Evolutionary conservation across 2,797 vertebrate species (phyloP).

Genomic region (Babyrousa celebensis): DNA sequence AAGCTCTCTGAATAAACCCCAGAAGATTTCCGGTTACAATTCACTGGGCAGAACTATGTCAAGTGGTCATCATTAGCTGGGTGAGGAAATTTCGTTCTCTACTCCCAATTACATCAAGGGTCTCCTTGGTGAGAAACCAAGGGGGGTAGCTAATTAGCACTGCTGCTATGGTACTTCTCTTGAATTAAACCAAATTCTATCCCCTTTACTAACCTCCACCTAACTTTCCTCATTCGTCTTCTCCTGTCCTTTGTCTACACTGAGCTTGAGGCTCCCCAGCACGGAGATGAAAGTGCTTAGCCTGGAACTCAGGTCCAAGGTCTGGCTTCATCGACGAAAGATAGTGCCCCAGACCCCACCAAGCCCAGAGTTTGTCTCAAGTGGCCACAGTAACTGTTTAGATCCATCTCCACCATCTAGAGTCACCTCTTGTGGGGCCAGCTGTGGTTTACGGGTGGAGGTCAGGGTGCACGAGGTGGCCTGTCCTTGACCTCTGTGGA

Average conservation of each 20-base stretch:
- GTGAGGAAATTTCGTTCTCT: background rate
- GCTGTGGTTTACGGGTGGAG: rapidly evolving
- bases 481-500: background rate
- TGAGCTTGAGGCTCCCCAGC: background rate
- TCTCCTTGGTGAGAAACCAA: background rate
- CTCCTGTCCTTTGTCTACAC: background rate
- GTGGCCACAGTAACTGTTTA: background rate
- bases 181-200: background rate
- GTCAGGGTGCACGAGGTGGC: rapidly evolving
- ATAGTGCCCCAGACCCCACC: background rate
- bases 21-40: background rate
- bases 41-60: background rate
- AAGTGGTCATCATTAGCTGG: background rate
- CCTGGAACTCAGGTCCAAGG: background rate
- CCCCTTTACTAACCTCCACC: background rate
- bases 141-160: background rate
- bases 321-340: background rate
- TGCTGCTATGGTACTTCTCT: background rate
- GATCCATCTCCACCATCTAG: background rate
- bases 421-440: rapidly evolving
- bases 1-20: background rate
- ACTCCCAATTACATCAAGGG: background rate
- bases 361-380: background rate
- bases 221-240: background rate
- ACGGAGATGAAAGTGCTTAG: background rate